Evolutionary conservation across 2,797 vertebrate genomes (phyloP).

Genomic region (Hippopotamyrus pictus): DNA sequence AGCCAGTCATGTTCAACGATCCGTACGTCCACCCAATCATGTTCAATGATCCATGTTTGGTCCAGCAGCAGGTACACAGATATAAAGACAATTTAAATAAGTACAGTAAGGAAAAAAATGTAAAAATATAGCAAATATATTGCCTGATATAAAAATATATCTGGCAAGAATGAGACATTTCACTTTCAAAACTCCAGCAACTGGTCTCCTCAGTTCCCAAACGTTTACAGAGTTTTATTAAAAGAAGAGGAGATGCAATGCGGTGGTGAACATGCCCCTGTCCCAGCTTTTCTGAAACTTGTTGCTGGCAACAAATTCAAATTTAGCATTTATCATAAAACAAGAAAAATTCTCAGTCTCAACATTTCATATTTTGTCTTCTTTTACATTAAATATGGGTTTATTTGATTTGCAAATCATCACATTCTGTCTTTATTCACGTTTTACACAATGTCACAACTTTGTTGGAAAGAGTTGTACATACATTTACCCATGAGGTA

Average conservation of each 20-base stretch:
- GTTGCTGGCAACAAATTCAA: neutral
- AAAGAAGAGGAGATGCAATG: neutral
- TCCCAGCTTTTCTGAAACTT: neutral
- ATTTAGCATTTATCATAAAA: too few relatives aligned
- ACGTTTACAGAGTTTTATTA: too few relatives aligned
- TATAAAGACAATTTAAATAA: neutral
- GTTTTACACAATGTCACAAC: neutral
- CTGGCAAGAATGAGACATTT: neutral
- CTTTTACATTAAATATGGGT: neutral
- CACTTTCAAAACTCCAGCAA: too few relatives aligned
- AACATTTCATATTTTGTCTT: neutral
- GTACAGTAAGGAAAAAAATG: neutral
- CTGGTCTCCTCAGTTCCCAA: too few relatives aligned
- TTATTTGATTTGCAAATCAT: neutral
- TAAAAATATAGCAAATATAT: neutral
- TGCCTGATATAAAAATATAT: neutral
- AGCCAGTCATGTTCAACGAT: neutral
- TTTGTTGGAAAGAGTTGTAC: neutral
- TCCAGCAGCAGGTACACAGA: neutral
- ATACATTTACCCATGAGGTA: neutral
- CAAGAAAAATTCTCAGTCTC: too few relatives aligned
- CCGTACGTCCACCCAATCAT: too few relatives aligned
- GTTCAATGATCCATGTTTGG: neutral
- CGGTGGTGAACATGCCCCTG: too few relatives aligned
- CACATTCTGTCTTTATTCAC: neutral